Evolutionary conservation across 2,113 vertebrate species (phyloP).

Genomic region (Pygoscelis antarcticus): DNA sequence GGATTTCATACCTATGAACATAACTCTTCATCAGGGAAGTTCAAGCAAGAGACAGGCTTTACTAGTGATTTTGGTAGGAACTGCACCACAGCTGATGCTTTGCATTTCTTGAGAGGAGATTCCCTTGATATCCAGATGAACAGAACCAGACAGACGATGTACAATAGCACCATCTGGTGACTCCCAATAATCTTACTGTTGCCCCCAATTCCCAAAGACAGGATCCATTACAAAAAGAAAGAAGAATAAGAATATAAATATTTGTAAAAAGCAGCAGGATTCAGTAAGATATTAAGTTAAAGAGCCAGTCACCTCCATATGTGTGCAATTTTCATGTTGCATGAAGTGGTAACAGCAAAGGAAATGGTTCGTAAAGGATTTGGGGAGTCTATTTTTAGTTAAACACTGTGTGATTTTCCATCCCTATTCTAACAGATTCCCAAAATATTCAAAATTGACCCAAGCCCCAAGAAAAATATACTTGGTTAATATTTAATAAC

Average conservation of each 20-base stretch:
- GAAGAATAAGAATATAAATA: neutral
- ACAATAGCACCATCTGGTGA: slow-evolving; percentile 71
- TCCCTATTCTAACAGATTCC: neutral
- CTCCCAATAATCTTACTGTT: slow-evolving; percentile 37
- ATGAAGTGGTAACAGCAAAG: neutral
- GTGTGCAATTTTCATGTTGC: neutral
- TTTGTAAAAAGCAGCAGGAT: neutral
- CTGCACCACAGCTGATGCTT: neutral
- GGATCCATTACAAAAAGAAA: neutral
- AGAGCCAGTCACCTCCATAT: neutral
- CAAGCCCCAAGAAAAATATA: neutral
- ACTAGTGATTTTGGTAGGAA: neutral
- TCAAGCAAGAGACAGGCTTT: neutral
- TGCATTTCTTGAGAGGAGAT: neutral
- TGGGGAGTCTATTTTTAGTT: neutral
- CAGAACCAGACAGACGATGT: slow-evolving; percentile 24
- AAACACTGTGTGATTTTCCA: neutral
- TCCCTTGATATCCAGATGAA: neutral
- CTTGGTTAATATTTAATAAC: neutral
- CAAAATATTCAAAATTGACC: neutral
- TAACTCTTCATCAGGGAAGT: neutral
- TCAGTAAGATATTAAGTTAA: neutral
- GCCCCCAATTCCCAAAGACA: neutral
- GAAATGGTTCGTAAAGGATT: neutral
- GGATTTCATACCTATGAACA: neutral